Percentiles rank a stretch among this genome's conserved stretches.
Conservation (phyloP, 2,888 invertebrate species). For the Noctua janthe region DNA sequence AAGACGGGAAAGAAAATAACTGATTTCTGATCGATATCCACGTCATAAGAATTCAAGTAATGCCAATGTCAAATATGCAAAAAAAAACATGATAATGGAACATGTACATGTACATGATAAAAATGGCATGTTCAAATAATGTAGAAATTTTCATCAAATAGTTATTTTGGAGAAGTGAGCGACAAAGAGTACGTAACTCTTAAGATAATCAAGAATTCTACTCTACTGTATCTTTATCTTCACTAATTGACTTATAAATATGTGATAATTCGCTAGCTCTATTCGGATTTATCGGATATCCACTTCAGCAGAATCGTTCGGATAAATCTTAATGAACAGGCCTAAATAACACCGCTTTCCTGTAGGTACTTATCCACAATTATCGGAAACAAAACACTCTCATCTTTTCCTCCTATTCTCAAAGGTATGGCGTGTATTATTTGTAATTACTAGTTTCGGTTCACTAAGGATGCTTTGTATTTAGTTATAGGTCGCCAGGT, state of each 20-base stretch:
- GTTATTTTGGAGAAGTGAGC: background rate
- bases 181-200: background rate
- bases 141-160: background rate
- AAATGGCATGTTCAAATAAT: too few relatives aligned
- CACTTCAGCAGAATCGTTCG: slow-evolving; percentile 7
- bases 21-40: background rate
- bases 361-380: slow-evolving; percentile 19
- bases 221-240: background rate
- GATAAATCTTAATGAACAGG: slow-evolving; percentile 48
- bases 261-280: slow-evolving; percentile 17
- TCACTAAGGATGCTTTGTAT: background rate
- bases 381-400: slow-evolving; percentile 40
- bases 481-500: slow-evolving; percentile 17
- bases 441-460: slow-evolving; percentile 6
- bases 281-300: slow-evolving; percentile 17
- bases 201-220: background rate
- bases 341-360: slow-evolving; percentile 33
- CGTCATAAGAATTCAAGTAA: background rate
- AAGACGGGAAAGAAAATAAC: background rate
- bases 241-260: slow-evolving; percentile 7
- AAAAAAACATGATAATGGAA: background rate
- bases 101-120: too few relatives aligned
- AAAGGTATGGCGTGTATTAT: slow-evolving; percentile 13
- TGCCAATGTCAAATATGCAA: background rate
- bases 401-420: slow-evolving; percentile 8